These are phyloP conservation scores for Cariama cristata DNA, from an alignment of 2,113 vertebrate species.

Conservation along the genomic window DNA sequence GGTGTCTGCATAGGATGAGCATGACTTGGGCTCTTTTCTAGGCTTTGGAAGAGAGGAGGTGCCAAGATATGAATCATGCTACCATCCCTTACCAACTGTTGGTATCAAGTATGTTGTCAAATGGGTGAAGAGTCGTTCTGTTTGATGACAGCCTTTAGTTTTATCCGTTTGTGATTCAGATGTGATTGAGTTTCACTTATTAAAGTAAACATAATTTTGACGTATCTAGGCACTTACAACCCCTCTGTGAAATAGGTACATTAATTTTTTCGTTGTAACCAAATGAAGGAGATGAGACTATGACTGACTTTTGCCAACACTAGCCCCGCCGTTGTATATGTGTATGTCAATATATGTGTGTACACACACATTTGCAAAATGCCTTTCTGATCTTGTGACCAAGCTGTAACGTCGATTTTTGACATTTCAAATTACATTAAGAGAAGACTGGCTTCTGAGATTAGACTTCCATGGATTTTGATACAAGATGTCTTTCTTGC, in stretches of 20 bases:
- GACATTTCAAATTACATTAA: background rate
- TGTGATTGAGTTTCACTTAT: background rate
- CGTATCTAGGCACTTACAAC: background rate
- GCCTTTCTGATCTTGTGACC: background rate
- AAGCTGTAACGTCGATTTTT: background rate
- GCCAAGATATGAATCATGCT: background rate
- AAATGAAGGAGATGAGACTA: background rate
- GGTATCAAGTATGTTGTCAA: background rate
- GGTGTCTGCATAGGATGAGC: background rate
- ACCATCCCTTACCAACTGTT: background rate
- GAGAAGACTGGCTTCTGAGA: background rate
- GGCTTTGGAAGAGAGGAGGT: background rate
- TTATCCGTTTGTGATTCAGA: background rate
- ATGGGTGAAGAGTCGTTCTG: background rate
- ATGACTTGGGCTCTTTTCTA: background rate
- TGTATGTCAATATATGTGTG: background rate
- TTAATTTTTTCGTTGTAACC: background rate
- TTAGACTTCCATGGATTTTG: background rate
- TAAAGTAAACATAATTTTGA: background rate
- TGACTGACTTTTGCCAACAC: background rate
- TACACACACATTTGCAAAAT: background rate
- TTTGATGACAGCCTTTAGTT: background rate
- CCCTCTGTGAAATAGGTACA: background rate
- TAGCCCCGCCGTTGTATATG: background rate
- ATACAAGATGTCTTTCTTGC: background rate